Percentiles rank a stretch among this genome's conserved stretches.
Evolutionary conservation across 2,888 invertebrate genomes (phyloP).

Genomic region (Microplitis deprimator): DNA sequence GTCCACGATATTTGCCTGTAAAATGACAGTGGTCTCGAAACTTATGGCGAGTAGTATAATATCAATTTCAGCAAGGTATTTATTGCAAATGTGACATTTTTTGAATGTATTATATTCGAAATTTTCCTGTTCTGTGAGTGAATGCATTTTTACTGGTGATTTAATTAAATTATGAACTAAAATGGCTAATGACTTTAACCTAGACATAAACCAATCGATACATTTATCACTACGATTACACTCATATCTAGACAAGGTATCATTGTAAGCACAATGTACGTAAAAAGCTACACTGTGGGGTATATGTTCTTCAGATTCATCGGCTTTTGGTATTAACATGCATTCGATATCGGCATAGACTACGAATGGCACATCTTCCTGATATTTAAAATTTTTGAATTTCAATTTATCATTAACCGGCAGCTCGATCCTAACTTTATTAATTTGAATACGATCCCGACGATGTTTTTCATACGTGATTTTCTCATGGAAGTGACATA

Average conservation of each 20-base stretch:
- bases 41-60: too few species aligned
- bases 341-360: slow-evolving; percentile 46
- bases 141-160: slow-evolving; percentile 28
- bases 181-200: neutral
- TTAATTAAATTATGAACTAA: slow-evolving; percentile 19
- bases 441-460: slow-evolving; percentile 23
- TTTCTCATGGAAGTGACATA: slow-evolving; percentile 37
- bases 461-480: slow-evolving; percentile 28
- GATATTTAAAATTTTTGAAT: slow-evolving; percentile 42
- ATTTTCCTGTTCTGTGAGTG: slow-evolving; percentile 30
- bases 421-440: neutral
- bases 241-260: slow-evolving; percentile 36
- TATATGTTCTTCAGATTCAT: slow-evolving; percentile 35
- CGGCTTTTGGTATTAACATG: slow-evolving; percentile 36
- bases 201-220: neutral
- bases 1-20: neutral
- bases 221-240: neutral
- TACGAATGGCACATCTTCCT: slow-evolving; percentile 41
- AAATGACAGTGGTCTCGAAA: too few species aligned
- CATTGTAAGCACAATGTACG: slow-evolving; percentile 34
- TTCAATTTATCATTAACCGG: slow-evolving; percentile 32
- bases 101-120: slow-evolving; percentile 19
- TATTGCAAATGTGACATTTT: neutral
- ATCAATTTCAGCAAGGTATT: neutral
- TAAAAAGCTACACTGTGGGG: slow-evolving; percentile 37